phyloP scores from a whole-genome alignment of 2,888 invertebrate genomes.

The Tachina lurida region DNA sequence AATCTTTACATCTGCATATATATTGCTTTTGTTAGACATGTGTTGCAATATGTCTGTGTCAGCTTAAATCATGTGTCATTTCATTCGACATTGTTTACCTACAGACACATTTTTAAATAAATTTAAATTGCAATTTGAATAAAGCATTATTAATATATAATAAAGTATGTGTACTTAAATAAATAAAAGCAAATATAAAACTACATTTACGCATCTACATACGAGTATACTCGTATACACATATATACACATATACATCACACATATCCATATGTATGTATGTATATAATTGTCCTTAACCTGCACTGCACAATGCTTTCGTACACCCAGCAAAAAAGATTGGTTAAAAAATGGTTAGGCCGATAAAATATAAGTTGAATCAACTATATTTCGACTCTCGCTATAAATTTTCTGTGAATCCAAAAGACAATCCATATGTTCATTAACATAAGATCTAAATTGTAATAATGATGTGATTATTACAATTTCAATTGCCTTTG shows the following conservation, averaged over 20 bases:
- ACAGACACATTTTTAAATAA: conserved; percentile 32
- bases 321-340: too few relatives aligned
- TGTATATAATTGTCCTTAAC: conserved; percentile 28
- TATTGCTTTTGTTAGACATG: conserved; percentile 21
- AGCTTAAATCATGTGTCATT: conserved; percentile 43
- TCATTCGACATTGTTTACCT: conserved; percentile 28
- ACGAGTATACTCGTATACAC: not conserved
- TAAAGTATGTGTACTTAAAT: too few relatives aligned
- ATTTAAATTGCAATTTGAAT: conserved; percentile 53
- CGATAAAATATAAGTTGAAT: too few relatives aligned
- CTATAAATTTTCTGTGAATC: too few relatives aligned
- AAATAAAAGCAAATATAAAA: too few relatives aligned
- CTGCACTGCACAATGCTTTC: not conserved
- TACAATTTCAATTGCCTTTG: too few relatives aligned
- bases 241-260: not conserved
- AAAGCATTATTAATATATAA: conserved; percentile 4
- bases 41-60: conserved; percentile 8
- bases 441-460: too few relatives aligned
- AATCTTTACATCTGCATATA: not conserved
- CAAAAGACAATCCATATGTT: too few relatives aligned
- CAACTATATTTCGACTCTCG: too few relatives aligned
- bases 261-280: not conserved
- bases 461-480: too few relatives aligned
- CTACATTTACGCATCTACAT: too few relatives aligned
- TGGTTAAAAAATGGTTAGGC: too few relatives aligned